Percentiles rank a stretch among this genome's conserved stretches.
Evolutionary conservation across 1,140 invertebrate genomes (phyloP).

Genomic region (Atta texana): DNA sequence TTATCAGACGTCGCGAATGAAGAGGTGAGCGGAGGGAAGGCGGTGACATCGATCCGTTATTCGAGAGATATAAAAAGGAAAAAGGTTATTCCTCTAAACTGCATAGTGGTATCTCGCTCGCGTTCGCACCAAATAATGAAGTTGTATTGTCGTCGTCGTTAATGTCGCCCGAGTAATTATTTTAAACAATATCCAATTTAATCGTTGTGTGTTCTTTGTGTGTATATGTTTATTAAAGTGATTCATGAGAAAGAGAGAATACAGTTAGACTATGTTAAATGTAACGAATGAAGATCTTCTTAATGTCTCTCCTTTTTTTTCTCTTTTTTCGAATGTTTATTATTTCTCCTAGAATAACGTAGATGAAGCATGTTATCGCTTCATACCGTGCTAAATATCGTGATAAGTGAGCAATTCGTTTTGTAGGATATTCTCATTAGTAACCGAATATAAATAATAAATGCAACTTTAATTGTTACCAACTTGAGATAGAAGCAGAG

Average conservation of each 20-base stretch:
- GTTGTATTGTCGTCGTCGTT: slow-evolving; percentile 34
- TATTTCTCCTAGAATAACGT: slow-evolving; percentile 1
- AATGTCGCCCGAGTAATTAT: slow-evolving; percentile 54
- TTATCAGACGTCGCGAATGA: slow-evolving; percentile 27
- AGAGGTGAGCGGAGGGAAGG: neutral
- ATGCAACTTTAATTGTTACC: slow-evolving; percentile 1
- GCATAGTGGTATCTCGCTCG: neutral
- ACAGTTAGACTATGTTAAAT: neutral
- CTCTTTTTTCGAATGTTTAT: neutral
- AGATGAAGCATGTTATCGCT: neutral
- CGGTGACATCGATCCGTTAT: slow-evolving; percentile 61
- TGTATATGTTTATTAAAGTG: slow-evolving; percentile 49
- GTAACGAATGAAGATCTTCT: slow-evolving; percentile 17
- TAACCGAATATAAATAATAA: slow-evolving; percentile 32
- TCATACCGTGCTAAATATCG: neutral
- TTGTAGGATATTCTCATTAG: slow-evolving; percentile 28
- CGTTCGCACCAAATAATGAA: slow-evolving; percentile 50
- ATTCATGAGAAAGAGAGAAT: slow-evolving; percentile 27
- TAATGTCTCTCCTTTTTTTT: neutral
- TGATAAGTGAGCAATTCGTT: neutral
- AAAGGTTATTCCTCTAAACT: slow-evolving; percentile 37
- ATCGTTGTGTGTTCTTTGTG: slow-evolving; percentile 28
- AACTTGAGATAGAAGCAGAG: neutral
- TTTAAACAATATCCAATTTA: slow-evolving; percentile 53
- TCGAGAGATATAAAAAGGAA: slow-evolving; percentile 43